Conservation (phyloP, 2,797 vertebrate genomes). For the Clamator glandarius region DNA sequence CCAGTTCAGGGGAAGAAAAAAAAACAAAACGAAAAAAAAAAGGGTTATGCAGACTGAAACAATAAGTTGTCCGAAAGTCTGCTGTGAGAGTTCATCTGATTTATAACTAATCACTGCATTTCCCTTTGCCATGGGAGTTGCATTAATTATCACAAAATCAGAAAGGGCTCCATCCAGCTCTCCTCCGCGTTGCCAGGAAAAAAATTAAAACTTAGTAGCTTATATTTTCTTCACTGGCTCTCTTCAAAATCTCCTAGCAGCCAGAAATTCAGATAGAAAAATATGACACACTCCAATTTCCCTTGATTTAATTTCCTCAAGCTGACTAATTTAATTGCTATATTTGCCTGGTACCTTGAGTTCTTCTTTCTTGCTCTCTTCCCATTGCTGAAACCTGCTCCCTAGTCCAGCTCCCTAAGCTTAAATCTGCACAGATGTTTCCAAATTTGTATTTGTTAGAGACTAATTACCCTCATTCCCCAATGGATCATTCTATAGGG, state of each 20-base stretch:
- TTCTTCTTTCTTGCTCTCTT: background rate
- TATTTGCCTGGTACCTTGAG: slow-evolving; percentile 37
- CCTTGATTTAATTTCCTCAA: slow-evolving; percentile 64
- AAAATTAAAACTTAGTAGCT: background rate
- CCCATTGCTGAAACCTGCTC: background rate
- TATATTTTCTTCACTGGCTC: slow-evolving; percentile 31
- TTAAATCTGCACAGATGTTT: slow-evolving; percentile 65
- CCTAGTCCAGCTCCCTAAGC: background rate
- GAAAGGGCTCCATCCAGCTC: slow-evolving; percentile 18
- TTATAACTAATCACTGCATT: slow-evolving; percentile 5
- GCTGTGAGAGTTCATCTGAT: background rate
- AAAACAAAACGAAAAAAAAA: background rate
- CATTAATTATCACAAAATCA: slow-evolving; percentile 53
- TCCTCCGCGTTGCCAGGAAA: slow-evolving; percentile 10
- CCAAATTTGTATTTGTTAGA: slow-evolving; percentile 68
- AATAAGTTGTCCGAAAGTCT: background rate
- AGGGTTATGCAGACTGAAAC: background rate
- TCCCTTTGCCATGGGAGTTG: slow-evolving; percentile 10
- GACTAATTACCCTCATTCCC: slow-evolving; percentile 57
- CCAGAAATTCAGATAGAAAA: slow-evolving; percentile 35
- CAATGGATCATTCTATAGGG: background rate
- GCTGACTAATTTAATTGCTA: slow-evolving; percentile 62
- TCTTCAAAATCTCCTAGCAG: slow-evolving; percentile 41
- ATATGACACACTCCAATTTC: slow-evolving; percentile 43
- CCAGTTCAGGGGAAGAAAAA: too few species aligned